Percentiles rank a stretch among this genome's conserved stretches.
phyloP scores from a whole-genome alignment of 1,140 invertebrate species.

The Polypedilum pembai region DNA sequence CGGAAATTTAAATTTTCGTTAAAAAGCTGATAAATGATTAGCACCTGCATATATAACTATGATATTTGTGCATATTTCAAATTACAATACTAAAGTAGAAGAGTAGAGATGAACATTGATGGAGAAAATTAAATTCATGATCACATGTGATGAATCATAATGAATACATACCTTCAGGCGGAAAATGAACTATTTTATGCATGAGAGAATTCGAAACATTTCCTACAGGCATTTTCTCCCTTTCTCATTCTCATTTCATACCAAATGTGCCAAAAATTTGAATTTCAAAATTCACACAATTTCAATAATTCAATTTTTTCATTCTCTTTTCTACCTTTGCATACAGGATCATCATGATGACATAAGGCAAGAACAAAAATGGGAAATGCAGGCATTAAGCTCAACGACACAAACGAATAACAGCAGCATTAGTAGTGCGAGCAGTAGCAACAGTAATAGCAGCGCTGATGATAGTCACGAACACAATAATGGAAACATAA shows the following conservation, averaged over 20 bases:
- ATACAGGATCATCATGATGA: conserved; percentile 74
- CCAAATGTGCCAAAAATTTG: no score
- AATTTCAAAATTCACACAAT: no score
- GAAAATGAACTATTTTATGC: background rate
- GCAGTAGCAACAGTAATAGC: conserved; percentile 36
- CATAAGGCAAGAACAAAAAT: conserved; percentile 75
- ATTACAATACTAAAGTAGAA: no score
- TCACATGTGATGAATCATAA: conserved; percentile 13
- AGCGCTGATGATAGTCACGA: conserved; percentile 38
- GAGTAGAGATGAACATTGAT: no score
- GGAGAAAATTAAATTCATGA: no score
- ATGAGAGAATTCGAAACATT: background rate
- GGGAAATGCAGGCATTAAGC: conserved; percentile 70
- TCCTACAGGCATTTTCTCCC: background rate
- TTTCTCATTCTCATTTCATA: background rate
- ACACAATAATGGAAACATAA: conserved; percentile 34
- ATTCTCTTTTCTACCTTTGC: background rate
- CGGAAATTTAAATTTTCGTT: no score
- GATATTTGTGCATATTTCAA: no score
- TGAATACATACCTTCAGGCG: background rate
- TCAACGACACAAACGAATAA: conserved; percentile 39
- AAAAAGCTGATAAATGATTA: no score
- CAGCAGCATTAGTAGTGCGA: conserved; percentile 37
- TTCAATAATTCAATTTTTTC: background rate
- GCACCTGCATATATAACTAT: no score